Base-by-base conservation (phyloP, 2,888 invertebrate genomes). In the Galeruca laticollis region DNA sequence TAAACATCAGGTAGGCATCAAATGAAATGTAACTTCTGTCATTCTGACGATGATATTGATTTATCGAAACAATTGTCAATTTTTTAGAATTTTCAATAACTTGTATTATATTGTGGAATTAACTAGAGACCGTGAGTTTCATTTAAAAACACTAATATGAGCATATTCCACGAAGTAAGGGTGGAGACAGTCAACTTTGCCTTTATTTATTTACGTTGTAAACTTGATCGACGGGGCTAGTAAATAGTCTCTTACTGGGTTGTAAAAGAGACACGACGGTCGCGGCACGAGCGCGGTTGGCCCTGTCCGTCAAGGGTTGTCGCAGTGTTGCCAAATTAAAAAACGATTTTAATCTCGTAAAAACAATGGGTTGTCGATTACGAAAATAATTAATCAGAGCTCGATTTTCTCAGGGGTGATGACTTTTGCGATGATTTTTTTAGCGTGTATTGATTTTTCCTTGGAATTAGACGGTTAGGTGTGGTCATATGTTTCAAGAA, bases 271-370 rank as follows among this genome's bases (percentile, higher is more conserved):
- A 52, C 52, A 15, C 6, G 18, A n/a, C 15, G n/a, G 35, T 60
- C 40, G 56, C 60, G 60, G 69, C 68, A 67, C 69, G 59, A 72
- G 65, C 68, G 64, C 69, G 59, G 43, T 59, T 60, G 63, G 64
- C 60, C 67, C 52, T 60, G 60, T 60, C 52, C 65, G 15, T 65
- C 60, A 69, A 57, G 69, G 61, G 64, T 61, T 64, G 65, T 21
- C 33, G 57, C 64, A 43, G 20, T 56, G 65, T 65, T 66, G 71
- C 71, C 60, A 68, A 33, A 56, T n/a, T 54, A 20, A 21, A 9
- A 40, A 18, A 26, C 8, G 15, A 13, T 35, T 35, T 11, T 15
- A 47, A n/a, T 15, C 6, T 47, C 15, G 18, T 3, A 21, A 26
- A 21, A 11, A 52, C 6, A 26, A 9, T 15, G 15, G 9, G 13